Evolutionary conservation across 2,113 vertebrate genomes (phyloP), one percentile per base, ranked within the genome.

Genomic region (Pollimyrus isidori): DNA sequence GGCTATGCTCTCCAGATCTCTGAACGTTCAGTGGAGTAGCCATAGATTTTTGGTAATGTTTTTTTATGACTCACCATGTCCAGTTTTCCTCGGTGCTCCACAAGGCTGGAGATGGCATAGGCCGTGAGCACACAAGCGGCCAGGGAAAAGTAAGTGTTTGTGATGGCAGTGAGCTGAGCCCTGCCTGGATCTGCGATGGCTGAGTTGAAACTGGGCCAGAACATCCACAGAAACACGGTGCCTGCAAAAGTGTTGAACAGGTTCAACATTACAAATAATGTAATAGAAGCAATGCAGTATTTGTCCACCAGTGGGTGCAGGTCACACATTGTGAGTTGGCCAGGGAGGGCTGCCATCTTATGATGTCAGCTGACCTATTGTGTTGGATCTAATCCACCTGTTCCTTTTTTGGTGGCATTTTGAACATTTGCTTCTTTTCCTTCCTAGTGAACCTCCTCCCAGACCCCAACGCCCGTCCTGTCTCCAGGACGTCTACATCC

Each of bases 141-240:
- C 89, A 99, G 93, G 49, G 98, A 97, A 88, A 96, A 96, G 92
- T 99, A 99, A 0, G 98, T 99, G 94, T 99, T 99, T 89, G 97
- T 84, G 6, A 98, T 94, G 1, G 98, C 97, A 1, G 5, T 95
- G 3, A 92, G 87, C 91, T 95, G 96, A 0, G 7, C 0, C 0
- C 2, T 0, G 4, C 0, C 0, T 0, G 58, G 0, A 0, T 26
- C 0, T 3, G 97, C 97, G 15, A 97, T 96, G 91, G 97, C 98
- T 0, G 97, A 98, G 93, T 99, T 99, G 92, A 98, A 98, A 93
- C 97, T 99, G 88, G 98, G 98, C 98, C 98, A 99, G 92, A 99
- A 99, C 93, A 98, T 95, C 98, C 98, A 99, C 35, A 99, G 93
- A 91, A 97, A 97, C 86, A 97, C 89, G 23, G 95, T 95, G 50